These are phyloP conservation scores for Stigmatopora argus DNA, from an alignment of 2,113 vertebrate genomes.

Conservation along the genomic window DNA sequence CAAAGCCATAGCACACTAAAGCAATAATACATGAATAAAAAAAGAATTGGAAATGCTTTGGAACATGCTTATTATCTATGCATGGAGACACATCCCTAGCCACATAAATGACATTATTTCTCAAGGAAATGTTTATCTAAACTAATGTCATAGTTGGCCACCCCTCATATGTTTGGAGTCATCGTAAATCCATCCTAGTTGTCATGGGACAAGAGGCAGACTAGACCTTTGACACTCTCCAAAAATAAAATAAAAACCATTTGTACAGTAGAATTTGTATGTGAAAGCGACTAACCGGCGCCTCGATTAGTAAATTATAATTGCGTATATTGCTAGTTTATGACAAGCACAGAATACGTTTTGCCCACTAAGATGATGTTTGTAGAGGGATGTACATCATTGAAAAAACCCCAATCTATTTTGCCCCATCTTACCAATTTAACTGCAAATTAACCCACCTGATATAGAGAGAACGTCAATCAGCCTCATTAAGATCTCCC, in stretches of 20 bases:
- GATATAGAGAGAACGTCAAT: conserved; percentile 39
- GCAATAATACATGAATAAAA: conserved; percentile 37
- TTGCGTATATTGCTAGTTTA: too few species aligned
- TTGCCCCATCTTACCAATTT: conserved; percentile 6
- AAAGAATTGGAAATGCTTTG: conserved; percentile 31
- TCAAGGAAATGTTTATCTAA: too few species aligned
- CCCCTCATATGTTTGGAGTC: too few species aligned
- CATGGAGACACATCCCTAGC: not conserved
- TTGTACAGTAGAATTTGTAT: too few species aligned
- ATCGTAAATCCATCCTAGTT: too few species aligned
- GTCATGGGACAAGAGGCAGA: too few species aligned
- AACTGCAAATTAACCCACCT: conserved; percentile 24
- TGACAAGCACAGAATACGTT: not conserved
- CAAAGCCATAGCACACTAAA: conserved; percentile 15
- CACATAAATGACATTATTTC: too few species aligned
- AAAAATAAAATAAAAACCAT: too few species aligned
- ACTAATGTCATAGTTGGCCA: too few species aligned
- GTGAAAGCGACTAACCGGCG: too few species aligned
- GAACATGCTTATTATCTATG: not conserved
- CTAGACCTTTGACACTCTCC: too few species aligned
- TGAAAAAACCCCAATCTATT: conserved; percentile 6
- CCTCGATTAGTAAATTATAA: too few species aligned
- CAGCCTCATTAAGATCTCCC: conserved; percentile 30
- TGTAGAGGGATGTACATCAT: conserved; percentile 8
- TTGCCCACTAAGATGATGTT: not conserved